phyloP scores from a whole-genome alignment of 2,113 vertebrate genomes.

The Phalacrocorax brasilianus region DNA sequence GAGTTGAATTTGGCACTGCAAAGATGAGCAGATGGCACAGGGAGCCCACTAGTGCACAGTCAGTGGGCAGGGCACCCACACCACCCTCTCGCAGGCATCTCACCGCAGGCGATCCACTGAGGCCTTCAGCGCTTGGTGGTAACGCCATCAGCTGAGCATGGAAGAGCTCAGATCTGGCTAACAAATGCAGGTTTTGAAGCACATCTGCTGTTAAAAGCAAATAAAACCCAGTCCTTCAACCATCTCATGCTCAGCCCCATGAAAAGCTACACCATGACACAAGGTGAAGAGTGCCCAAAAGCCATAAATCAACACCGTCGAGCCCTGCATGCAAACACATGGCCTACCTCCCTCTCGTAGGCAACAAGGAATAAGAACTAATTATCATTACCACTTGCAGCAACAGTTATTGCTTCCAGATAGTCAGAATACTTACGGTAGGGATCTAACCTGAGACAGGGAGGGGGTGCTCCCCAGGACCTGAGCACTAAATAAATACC shows the following conservation, averaged over 20 bases:
- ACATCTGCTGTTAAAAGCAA: background rate
- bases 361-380: background rate
- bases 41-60: background rate
- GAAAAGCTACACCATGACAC: background rate
- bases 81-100: background rate
- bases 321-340: background rate
- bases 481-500: background rate
- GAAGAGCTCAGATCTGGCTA: background rate
- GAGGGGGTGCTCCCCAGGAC: background rate
- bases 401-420: background rate
- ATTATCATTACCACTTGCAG: background rate
- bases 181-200: background rate
- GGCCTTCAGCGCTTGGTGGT: background rate
- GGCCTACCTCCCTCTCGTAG: background rate
- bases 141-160: background rate
- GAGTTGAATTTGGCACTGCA: background rate
- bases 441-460: accelerated
- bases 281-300: background rate
- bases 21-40: accelerated
- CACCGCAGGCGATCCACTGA: background rate
- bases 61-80: background rate
- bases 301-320: background rate
- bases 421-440: background rate
- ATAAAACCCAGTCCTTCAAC: background rate
- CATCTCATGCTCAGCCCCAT: background rate